phyloP scores from a whole-genome alignment of 2,797 vertebrate species.

The Macroramphosus scolopax region DNA sequence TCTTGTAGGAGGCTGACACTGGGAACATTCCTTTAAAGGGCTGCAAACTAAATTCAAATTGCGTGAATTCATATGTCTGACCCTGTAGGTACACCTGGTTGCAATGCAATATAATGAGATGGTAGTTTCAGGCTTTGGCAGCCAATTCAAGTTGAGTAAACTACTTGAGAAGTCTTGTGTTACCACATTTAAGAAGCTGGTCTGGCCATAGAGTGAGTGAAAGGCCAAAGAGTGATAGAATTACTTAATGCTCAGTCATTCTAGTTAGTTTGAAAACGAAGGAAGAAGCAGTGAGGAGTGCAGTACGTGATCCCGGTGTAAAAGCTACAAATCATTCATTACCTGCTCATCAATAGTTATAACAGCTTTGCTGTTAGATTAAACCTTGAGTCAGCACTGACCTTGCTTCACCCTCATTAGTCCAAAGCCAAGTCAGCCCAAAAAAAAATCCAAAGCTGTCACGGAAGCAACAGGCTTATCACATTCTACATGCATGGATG shows the following conservation, averaged over 20 bases:
- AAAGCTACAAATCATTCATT: conserved; percentile 43
- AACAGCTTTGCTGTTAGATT: conserved; percentile 37
- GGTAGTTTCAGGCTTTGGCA: conserved; percentile 9
- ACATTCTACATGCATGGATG: conserved; percentile 4
- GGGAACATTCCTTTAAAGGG: conserved; percentile 37
- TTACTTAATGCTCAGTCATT: conserved; percentile 20
- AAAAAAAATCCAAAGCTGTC: conserved; percentile 33
- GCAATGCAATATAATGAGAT: conserved; percentile 29
- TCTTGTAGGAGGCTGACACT: conserved; percentile 34
- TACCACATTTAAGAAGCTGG: no score
- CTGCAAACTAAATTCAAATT: conserved; percentile 48
- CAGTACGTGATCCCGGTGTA: conserved; percentile 26
- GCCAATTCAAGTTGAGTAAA: conserved; percentile 32
- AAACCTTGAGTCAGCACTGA: conserved; percentile 53
- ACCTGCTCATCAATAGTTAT: conserved; percentile 50
- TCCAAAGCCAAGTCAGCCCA: conserved; percentile 52
- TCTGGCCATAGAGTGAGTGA: not conserved
- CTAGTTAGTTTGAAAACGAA: conserved; percentile 3
- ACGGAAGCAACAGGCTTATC: conserved; percentile 2
- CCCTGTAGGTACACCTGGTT: no score
- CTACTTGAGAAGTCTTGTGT: conserved; percentile 34
- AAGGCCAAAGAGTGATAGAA: conserved; percentile 1
- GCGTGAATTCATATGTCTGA: conserved; percentile 39
- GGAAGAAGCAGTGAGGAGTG: no score
- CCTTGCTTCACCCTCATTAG: conserved; percentile 60